Evolutionary conservation across 2,888 invertebrate species (phyloP), one percentile per base, ranked within the genome.

Genomic region (Drosophila lutescens): DNA sequence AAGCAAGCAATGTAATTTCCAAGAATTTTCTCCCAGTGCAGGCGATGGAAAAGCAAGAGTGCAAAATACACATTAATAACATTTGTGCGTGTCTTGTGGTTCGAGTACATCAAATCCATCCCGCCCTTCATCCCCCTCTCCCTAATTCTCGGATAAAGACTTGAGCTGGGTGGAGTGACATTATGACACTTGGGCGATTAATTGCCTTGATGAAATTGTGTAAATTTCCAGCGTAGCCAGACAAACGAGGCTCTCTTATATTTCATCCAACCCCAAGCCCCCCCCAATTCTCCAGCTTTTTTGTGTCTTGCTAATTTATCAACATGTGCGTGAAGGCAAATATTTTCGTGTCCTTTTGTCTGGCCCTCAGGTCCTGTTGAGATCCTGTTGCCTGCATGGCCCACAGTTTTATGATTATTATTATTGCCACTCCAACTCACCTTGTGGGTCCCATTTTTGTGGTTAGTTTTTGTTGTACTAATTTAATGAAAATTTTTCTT

Each of bases 171-270:
- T 60, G 66, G 73, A 68, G 57, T 65, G 66, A 60, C 72, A 69
- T 71, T 81, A 57, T 61, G 66, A 55, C 69, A 55, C 65, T 80
- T 70, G 53, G 57, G 63, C 80, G 66, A 79, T 79, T 85, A 86
- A 87, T 89, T 87, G 88, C 57, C 68, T 76, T 89, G 83, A 87
- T 87, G 85, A 89, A 86, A 87, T 77, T 87, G 71, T 73, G 67
- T 70, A 75, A 74, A 76, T 60, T 62, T 58, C 51, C 53, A 58
- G 43, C 41, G 15, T 15, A 36, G 74, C 50, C 66, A 71, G 74
- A 65, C 73, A 51, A 46, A 44, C 55, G 26, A 38, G 26, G 36
- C 30, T 51, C 50, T 40, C 60, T 34, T 23, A 20, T 17, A 54
- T 30, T 57, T 40, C 40, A 57, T 40, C 17, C 40, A 4, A 26